phyloP scores from a whole-genome alignment of 2,888 invertebrate genomes.

The Hypena proboscidalis region DNA sequence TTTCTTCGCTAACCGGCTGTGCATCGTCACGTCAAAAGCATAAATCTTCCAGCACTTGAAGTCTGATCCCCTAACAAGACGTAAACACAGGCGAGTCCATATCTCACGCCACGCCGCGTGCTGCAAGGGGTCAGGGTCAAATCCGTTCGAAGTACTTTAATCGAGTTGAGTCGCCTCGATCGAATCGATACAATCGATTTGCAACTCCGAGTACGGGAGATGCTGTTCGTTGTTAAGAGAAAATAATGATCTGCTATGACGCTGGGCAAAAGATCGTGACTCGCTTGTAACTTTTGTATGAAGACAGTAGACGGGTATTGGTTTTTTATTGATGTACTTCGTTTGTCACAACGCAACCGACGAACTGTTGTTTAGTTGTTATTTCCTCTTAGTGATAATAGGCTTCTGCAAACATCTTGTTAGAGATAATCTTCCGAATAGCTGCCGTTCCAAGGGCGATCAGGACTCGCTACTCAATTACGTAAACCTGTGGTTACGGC shows the following conservation, averaged over 20 bases:
- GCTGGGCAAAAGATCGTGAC: slow-evolving; percentile 50
- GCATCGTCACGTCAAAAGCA: slow-evolving; percentile 20
- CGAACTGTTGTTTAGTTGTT: slow-evolving; percentile 15
- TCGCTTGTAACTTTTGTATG: slow-evolving; percentile 36
- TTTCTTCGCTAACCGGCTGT: slow-evolving; percentile 14
- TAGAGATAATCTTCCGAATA: slow-evolving; percentile 36
- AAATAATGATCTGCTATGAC: slow-evolving; percentile 43
- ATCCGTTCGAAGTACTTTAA: slow-evolving; percentile 61
- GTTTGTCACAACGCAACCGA: slow-evolving; percentile 6
- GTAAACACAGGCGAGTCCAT: slow-evolving; percentile 59
- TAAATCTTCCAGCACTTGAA: slow-evolving; percentile 23
- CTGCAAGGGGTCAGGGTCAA: slow-evolving; percentile 60
- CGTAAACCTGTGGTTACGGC: slow-evolving; percentile 61
- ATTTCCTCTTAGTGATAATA: slow-evolving; percentile 28
- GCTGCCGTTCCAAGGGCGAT: slow-evolving; percentile 50
- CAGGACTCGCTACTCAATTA: slow-evolving; percentile 65
- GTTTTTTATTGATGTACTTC: slow-evolving; percentile 24
- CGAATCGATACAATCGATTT: slow-evolving; percentile 60
- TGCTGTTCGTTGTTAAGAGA: slow-evolving; percentile 43
- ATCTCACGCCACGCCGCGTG: slow-evolving; percentile 48
- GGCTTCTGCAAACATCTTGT: slow-evolving; percentile 41
- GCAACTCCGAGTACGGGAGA: slow-evolving; percentile 50
- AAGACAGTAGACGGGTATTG: slow-evolving; percentile 28
- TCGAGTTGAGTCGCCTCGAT: slow-evolving; percentile 47
- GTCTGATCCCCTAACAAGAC: slow-evolving; percentile 44